Percentiles rank a stretch among this genome's conserved stretches.
phyloP scores from a whole-genome alignment of 2,113 vertebrate species.

The Chloropsis hardwickii region DNA sequence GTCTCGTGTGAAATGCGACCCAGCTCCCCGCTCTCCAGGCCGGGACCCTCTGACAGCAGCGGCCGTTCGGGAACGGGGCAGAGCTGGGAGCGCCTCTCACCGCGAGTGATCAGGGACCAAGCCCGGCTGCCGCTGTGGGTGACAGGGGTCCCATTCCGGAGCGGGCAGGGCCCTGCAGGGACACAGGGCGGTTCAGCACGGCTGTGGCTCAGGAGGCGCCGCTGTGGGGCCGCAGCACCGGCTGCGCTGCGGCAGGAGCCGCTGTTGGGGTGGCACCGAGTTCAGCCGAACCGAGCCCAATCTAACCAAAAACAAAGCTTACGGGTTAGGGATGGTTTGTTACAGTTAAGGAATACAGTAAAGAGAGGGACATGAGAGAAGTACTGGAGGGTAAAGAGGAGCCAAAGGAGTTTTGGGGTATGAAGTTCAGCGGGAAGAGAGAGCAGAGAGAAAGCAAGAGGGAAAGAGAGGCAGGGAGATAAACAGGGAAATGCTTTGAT shows the following conservation, averaged over 20 bases:
- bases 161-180: neutral
- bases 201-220: too few relatives aligned
- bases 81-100: neutral
- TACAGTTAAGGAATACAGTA: neutral
- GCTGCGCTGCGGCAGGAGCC: too few relatives aligned
- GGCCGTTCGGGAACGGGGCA: neutral
- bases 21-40: neutral
- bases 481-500: neutral
- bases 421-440: neutral
- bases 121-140: accelerated
- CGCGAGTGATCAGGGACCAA: too few relatives aligned
- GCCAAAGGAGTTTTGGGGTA: neutral
- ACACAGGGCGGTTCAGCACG: neutral
- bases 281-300: neutral
- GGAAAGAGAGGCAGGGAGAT: neutral
- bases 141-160: neutral
- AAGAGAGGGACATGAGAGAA: neutral
- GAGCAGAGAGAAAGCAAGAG: neutral
- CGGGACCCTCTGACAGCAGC: neutral
- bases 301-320: neutral
- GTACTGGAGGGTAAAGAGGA: neutral
- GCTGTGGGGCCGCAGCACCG: neutral
- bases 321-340: neutral
- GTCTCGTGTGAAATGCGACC: accelerated
- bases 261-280: neutral